phyloP scores from a whole-genome alignment of 92 coral and sea anemone species.

The Parazoanthus atlanticus region DNA sequence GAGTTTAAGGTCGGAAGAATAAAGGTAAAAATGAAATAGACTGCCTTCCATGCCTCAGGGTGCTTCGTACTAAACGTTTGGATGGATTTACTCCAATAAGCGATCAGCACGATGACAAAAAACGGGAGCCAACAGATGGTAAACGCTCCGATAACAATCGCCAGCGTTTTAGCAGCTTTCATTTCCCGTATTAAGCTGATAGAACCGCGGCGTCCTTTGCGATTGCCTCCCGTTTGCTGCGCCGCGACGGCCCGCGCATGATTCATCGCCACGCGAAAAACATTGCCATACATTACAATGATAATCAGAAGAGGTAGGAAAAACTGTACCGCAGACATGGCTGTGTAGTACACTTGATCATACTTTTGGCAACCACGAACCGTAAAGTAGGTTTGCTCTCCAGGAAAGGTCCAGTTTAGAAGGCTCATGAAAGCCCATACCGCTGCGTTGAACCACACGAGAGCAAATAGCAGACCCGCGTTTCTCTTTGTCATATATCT shows the following conservation, averaged over 20 bases:
- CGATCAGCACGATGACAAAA: conserved; percentile 55
- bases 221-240: conserved; percentile 57
- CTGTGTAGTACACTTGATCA: conserved; percentile 77
- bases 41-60: conserved; percentile 23
- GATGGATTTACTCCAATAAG: conserved; percentile 53
- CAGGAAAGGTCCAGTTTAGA: conserved; percentile 58
- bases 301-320: conserved; percentile 76
- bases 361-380: conserved; percentile 46
- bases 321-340: conserved; percentile 63
- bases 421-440: conserved; percentile 48
- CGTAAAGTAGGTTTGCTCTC: conserved; percentile 19
- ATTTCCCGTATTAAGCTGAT: conserved; percentile 81
- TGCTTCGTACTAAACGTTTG: neutral
- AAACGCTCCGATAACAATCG: conserved; percentile 89
- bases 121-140: conserved; percentile 90
- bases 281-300: conserved; percentile 77
- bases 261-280: conserved; percentile 83
- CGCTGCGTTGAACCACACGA: conserved; percentile 51
- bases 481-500: conserved; percentile 42
- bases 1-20: conserved; percentile 78
- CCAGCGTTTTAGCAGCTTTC: conserved; percentile 93
- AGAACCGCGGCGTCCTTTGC: conserved; percentile 62
- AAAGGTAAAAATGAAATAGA: conserved; percentile 62
- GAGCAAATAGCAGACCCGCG: conserved; percentile 19
- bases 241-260: conserved; percentile 96